phyloP scores from a whole-genome alignment of 2,888 invertebrate species.

The Polyommatus icarus region DNA sequence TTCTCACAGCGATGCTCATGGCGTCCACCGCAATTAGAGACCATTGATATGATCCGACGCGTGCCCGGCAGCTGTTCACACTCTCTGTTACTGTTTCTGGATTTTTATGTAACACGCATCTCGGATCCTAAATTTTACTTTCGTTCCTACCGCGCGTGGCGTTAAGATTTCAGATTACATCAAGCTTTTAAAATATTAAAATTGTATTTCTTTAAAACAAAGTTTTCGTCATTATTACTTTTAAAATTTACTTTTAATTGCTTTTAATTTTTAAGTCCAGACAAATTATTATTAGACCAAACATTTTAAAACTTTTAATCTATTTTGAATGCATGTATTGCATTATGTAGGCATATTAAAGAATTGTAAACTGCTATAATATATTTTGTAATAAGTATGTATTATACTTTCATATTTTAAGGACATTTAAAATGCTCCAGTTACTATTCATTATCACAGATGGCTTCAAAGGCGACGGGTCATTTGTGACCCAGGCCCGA shows the following conservation, averaged over 20 bases:
- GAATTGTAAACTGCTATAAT: background rate
- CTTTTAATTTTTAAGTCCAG: background rate
- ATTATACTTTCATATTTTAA: background rate
- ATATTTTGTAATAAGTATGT: background rate
- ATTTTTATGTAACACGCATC: conserved; percentile 18
- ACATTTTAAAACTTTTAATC: background rate
- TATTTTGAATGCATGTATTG: background rate
- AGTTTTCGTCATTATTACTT: background rate
- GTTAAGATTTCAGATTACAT: conserved; percentile 3
- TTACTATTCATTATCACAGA: background rate
- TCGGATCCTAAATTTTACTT: conserved; percentile 18
- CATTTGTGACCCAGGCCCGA: too few species aligned
- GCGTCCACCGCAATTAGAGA: conserved; percentile 65
- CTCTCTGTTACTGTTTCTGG: conserved; percentile 36
- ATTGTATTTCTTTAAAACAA: background rate
- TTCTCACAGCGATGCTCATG: conserved; percentile 53
- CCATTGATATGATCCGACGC: conserved; percentile 61
- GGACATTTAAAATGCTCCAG: background rate
- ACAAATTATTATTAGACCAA: background rate
- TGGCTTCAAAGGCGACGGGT: too few species aligned
- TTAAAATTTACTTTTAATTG: background rate
- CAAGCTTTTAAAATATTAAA: background rate
- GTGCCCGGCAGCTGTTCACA: conserved; percentile 58
- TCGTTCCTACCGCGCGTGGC: conserved; percentile 6
- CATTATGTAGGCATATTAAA: background rate